Evolutionary conservation across 2,888 invertebrate genomes (phyloP), one percentile per base, ranked within the genome.

Genomic region (Physocephala rufipes): DNA sequence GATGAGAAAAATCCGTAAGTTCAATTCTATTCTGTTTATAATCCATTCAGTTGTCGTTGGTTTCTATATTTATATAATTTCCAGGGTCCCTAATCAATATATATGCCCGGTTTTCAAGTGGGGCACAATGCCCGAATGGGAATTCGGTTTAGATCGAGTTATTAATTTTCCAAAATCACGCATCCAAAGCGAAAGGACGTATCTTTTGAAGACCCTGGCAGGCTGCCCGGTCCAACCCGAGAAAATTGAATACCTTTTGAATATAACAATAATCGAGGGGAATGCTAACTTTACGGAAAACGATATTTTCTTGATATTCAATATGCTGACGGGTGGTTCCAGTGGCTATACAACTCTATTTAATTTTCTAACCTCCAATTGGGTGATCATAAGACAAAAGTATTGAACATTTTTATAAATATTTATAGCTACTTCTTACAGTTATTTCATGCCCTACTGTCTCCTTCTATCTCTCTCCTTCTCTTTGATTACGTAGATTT

Each of bases 51-150:
- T 5, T 26, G 2, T 49, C 19, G 24, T 24, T 21, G 7, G 3
- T 12, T 68, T 66, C 26, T 24, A 53, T 62, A 47, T 51, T 19
- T 45, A 72, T 28, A 13, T 12, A 3, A 2, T 58, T 70, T 76
- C 0, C 82, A 94, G 94, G 7, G 90, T 93, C 64, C 89, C 92
- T 21, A 92, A 92, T 83, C 90, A 91, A 80, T 92, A 90, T 83
- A 90, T 94, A 74, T 94, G 94, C 74, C 93, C 94, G 1, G 93
- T 94, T 0, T 94, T 94, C 84, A 91, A 91, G 85, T 94, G 93
- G 91, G 94, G 94, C 0, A 90, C 91, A 0, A 88, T 89, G 77
- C 90, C 92, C 59, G 94, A 94, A 83, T 95, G 94, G 94, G 90
- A 93, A 75, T 94, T 94, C 77, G 94, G 93, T 47, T 87, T 95